Percentiles rank a stretch among this genome's conserved stretches.
Conservation (phyloP, 2,888 invertebrate species). For the Pilophorus perplexus region DNA sequence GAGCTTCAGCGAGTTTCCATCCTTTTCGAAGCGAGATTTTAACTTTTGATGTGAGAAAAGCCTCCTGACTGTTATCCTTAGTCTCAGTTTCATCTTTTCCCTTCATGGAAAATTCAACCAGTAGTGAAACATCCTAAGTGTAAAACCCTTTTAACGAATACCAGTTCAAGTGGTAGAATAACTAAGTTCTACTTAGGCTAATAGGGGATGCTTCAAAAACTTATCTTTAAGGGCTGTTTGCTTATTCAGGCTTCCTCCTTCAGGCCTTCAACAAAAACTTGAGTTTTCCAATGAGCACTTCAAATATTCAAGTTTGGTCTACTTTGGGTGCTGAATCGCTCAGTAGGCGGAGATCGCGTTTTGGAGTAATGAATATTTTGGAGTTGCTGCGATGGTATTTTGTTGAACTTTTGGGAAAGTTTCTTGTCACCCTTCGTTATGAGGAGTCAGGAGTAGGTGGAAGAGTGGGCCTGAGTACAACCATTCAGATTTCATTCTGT, state of each 20-base stretch:
- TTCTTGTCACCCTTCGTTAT: too few species aligned
- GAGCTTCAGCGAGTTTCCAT: constrained; percentile 3
- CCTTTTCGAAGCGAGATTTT: constrained; percentile 1
- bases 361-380: constrained; percentile 8
- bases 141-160: constrained; percentile 39
- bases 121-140: constrained; percentile 28
- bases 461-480: too few species aligned
- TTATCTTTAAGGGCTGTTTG: constrained; percentile 33
- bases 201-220: constrained; percentile 36
- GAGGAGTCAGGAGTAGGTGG: too few species aligned
- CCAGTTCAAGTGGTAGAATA: constrained; percentile 31
- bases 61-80: constrained; percentile 9
- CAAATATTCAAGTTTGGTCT: constrained; percentile 38
- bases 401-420: too few species aligned
- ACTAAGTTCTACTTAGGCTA: constrained; percentile 35
- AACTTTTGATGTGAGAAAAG: constrained; percentile 23
- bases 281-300: constrained; percentile 33
- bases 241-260: constrained; percentile 19
- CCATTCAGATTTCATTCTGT: too few species aligned
- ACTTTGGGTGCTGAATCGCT: constrained; percentile 14
- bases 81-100: constrained; percentile 12
- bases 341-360: neutral
- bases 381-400: too few species aligned
- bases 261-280: neutral
- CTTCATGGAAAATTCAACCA: constrained; percentile 36